Conservation (phyloP, 1,140 invertebrate genomes). For the Panulirus ornatus region DNA sequence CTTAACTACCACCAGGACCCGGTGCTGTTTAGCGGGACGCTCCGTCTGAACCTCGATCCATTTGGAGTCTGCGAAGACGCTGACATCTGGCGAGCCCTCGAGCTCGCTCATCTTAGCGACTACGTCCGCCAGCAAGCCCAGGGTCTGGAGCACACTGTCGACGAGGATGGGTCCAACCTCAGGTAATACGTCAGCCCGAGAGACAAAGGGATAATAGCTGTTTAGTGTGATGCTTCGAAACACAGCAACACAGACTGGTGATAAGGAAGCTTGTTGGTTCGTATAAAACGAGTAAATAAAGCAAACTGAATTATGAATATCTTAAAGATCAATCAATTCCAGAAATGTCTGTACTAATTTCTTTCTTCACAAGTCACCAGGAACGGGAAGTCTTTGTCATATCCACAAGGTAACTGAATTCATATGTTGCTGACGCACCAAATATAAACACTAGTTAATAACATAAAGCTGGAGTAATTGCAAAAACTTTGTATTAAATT, state of each 20-base stretch:
- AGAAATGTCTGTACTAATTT: not conserved
- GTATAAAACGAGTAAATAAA: too few relatives aligned
- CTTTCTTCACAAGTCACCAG: too few relatives aligned
- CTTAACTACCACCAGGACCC: slow-evolving; percentile 79
- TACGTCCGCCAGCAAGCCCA: slow-evolving; percentile 86
- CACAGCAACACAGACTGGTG: not conserved
- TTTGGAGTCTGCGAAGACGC: slow-evolving; percentile 88
- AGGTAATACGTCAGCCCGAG: slow-evolving; percentile 78
- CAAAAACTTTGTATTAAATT: too few relatives aligned
- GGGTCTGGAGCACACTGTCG: slow-evolving; percentile 88
- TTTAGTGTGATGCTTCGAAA: not conserved
- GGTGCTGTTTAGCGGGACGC: slow-evolving; percentile 86
- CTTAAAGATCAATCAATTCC: not conserved
- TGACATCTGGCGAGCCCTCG: slow-evolving; percentile 88
- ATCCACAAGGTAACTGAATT: too few relatives aligned
- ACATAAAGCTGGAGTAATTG: too few relatives aligned
- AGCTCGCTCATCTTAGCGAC: slow-evolving; percentile 87
- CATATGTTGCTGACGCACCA: too few relatives aligned
- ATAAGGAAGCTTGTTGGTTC: too few relatives aligned
- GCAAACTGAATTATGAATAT: not conserved
- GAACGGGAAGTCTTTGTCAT: too few relatives aligned
- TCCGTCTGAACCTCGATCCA: slow-evolving; percentile 91
- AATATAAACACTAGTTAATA: too few relatives aligned
- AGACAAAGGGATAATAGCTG: not conserved
- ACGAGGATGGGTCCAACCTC: slow-evolving; percentile 93